These are phyloP conservation scores for Euleptes europaea DNA, from an alignment of 2,113 vertebrate genomes.

Conservation along the genomic window DNA sequence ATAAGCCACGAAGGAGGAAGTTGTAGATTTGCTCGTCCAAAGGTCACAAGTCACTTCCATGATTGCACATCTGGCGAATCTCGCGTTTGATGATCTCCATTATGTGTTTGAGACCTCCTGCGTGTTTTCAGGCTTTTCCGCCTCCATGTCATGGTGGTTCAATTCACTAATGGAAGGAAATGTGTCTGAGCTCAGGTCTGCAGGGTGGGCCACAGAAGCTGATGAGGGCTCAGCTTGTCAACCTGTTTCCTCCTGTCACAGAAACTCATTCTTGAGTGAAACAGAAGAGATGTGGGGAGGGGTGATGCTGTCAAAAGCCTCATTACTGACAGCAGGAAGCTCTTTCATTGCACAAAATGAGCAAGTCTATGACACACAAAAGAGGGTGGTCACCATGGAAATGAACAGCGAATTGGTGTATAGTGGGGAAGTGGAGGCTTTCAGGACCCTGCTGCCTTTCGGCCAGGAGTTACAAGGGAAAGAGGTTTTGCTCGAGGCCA, in stretches of 20 bases:
- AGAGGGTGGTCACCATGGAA: background rate
- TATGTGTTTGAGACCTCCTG: background rate
- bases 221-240: background rate
- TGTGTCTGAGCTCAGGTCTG: background rate
- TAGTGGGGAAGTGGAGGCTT: background rate
- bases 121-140: background rate
- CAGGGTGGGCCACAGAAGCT: background rate
- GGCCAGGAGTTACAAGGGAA: background rate
- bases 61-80: background rate
- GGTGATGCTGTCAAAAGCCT: background rate
- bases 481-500: background rate
- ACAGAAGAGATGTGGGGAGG: background rate
- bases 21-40: background rate
- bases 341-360: background rate
- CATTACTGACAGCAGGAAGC: background rate
- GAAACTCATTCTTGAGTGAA: background rate
- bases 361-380: background rate
- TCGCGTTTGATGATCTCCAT: background rate
- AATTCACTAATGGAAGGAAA: background rate
- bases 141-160: background rate
- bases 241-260: background rate
- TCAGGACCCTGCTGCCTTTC: background rate
- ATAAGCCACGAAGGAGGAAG: background rate
- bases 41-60: background rate
- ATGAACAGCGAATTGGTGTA: background rate